Base-by-base conservation (phyloP, 2,797 vertebrate genomes). In the Potorous gilbertii region DNA sequence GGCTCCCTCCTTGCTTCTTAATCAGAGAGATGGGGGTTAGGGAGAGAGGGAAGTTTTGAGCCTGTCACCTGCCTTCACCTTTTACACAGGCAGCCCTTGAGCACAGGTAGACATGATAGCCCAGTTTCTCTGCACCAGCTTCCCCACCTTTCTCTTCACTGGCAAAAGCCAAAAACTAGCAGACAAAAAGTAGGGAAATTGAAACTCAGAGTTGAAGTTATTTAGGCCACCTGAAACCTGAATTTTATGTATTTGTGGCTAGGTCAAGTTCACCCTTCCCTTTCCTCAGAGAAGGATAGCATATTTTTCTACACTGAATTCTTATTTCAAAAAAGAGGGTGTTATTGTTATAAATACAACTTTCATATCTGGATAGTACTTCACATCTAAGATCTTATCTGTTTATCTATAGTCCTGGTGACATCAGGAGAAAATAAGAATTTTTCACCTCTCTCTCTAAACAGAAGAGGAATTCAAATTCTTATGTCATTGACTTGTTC, bases 1-100 rank as follows among this genome's bases (percentile, higher is more conserved):
- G 56, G 74, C 57, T 96, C 90, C 54, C 54, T 95, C 54, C 54
- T 81, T 4, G 50, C 9, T 28, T 95, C 95, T 92, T 54, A 92
- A 81, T 46, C 46, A 81, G 12, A 24, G 16, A 46, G n/a, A 27
- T 81, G n/a, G 66, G 62, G 8, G 5, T 81, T 81, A 46, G 74
- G 40, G 29, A 81, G 74, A 81, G 74, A 81, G 18, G n/a, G n/a
- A 81, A 46, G 40, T 74, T 74, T 40, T 16, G 66, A 40, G n/a
- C 16, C n/a, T 40, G 66, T 81, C 74, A 81, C 40, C 40, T 24
- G 74, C 24, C 40, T 46, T 46, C 18, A 46, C 40, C 46, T 81
- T 81, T 81, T 46, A 81, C 40, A 81, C 9, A 81, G n/a, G 29
- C 13, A n/a, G 13, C 62, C 14, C 62, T 66, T 34, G 13, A 34